Conservation (phyloP, 2,797 vertebrate genomes). For the Monodelphis domestica region DNA sequence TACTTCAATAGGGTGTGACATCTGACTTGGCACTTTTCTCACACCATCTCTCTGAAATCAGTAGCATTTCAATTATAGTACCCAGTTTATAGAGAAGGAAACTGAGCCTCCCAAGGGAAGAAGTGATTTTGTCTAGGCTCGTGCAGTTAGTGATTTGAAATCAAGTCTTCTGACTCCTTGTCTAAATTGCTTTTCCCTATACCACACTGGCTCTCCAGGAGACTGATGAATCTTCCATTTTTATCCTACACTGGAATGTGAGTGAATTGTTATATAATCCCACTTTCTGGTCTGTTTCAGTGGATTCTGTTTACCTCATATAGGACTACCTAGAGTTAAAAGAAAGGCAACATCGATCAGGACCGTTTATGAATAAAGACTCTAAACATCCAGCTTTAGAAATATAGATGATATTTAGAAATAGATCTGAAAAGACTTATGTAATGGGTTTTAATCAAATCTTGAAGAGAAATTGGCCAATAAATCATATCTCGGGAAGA, state of each 20-base stretch:
- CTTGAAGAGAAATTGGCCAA: constrained; percentile 83
- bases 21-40: not conserved
- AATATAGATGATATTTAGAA: constrained; percentile 81
- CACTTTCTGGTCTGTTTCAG: constrained; percentile 82
- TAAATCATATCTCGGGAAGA: constrained; percentile 83
- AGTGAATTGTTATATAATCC: constrained; percentile 80
- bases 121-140: not conserved
- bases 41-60: not conserved
- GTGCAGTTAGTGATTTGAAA: not conserved
- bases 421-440: constrained; percentile 80
- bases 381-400: constrained; percentile 75
- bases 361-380: constrained; percentile 82
- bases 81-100: not conserved
- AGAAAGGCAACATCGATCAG: constrained; percentile 77
- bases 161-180: not conserved
- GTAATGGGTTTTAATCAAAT: constrained; percentile 84
- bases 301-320: constrained; percentile 81
- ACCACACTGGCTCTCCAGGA: not conserved
- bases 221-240: constrained; percentile 28
- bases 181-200: not conserved
- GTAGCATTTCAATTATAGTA: not conserved
- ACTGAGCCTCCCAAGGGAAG: not conserved
- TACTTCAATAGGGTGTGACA: not conserved
- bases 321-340: constrained; percentile 71
- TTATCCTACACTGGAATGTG: constrained; percentile 37